Evolutionary conservation across 2,113 vertebrate species (phyloP).

Genomic region (Rostratula benghalensis): DNA sequence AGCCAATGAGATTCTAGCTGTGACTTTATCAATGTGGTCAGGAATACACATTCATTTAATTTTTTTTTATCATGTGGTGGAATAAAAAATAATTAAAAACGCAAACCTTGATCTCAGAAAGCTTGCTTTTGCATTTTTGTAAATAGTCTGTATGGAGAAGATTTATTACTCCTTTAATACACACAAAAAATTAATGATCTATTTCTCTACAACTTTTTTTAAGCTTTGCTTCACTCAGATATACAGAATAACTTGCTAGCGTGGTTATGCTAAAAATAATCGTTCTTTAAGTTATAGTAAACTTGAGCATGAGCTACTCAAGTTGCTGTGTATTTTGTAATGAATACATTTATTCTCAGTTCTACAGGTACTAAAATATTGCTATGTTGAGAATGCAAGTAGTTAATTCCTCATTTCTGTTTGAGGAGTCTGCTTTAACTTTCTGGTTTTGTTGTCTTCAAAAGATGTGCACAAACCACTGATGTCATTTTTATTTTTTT

Average conservation of each 20-base stretch:
- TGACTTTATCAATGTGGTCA: neutral
- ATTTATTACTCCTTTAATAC: neutral
- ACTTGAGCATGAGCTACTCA: neutral
- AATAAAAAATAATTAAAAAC: neutral
- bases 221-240: constrained; percentile 57
- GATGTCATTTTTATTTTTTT: neutral
- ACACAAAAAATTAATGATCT: neutral
- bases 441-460: neutral
- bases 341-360: neutral
- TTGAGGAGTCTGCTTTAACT: neutral
- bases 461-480: neutral
- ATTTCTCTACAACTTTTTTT: neutral
- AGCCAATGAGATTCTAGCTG: neutral
- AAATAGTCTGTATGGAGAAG: neutral
- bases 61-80: neutral
- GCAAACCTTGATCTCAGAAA: neutral
- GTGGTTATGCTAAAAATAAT: neutral
- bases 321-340: neutral
- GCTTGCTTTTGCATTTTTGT: constrained; percentile 35
- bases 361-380: neutral
- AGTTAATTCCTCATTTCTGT: neutral
- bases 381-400: neutral
- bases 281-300: neutral
- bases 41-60: neutral
- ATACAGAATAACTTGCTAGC: neutral